These are phyloP conservation scores for Drosophila nigrodunni DNA, from an alignment of 1,140 invertebrate genomes.

Conservation along the genomic window DNA sequence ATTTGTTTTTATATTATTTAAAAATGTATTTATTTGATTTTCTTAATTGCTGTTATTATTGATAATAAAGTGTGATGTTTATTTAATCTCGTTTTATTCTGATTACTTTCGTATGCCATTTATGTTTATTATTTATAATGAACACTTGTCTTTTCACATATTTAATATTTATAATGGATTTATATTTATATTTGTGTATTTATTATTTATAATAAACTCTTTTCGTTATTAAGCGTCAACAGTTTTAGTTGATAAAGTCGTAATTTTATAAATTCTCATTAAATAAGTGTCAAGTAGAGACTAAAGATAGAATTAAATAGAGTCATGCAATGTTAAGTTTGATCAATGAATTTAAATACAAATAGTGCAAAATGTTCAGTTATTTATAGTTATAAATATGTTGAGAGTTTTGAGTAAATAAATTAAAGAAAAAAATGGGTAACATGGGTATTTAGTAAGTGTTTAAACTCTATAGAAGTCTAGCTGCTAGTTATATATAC, in stretches of 20 bases:
- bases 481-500: slow-evolving; percentile 36
- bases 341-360: slow-evolving; percentile 19
- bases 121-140: background rate
- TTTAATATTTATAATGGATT: background rate
- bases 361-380: slow-evolving; percentile 49
- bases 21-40: too few relatives aligned
- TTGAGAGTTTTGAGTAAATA: slow-evolving; percentile 19
- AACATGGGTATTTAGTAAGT: slow-evolving; percentile 5
- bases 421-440: slow-evolving; percentile 20
- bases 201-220: background rate
- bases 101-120: background rate
- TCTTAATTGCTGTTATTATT: too few relatives aligned
- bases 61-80: too few relatives aligned
- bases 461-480: slow-evolving; percentile 35
- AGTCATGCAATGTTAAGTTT: slow-evolving; percentile 18
- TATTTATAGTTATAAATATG: slow-evolving; percentile 40
- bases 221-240: background rate
- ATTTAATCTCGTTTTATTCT: background rate
- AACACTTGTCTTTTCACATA: background rate
- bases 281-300: background rate
- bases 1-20: too few relatives aligned
- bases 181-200: background rate
- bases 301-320: slow-evolving; percentile 1
- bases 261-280: background rate
- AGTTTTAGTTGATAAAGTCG: background rate